phyloP scores from a whole-genome alignment of 2,797 vertebrate species.

The Emydoidea blandingii region DNA sequence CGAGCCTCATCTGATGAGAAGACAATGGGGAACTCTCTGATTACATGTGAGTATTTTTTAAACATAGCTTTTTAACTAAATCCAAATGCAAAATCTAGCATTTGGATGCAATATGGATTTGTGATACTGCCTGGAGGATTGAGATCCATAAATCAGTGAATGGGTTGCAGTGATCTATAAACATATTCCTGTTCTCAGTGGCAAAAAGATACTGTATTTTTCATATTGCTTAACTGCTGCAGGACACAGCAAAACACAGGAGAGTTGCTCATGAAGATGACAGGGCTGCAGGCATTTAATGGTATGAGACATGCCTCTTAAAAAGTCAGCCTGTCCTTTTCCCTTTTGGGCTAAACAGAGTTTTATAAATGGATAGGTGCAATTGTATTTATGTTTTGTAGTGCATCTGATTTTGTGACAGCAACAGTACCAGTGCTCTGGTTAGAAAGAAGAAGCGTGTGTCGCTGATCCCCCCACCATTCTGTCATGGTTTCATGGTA shows the following conservation, averaged over 20 bases:
- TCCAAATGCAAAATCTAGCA: slow-evolving; percentile 13
- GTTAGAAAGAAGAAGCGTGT: background rate
- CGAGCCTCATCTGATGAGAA: slow-evolving; percentile 8
- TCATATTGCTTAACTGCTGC: background rate
- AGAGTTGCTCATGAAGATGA: background rate
- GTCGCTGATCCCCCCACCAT: background rate
- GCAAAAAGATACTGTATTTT: background rate
- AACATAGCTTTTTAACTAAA: slow-evolving; percentile 1
- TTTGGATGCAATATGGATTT: slow-evolving; percentile 46
- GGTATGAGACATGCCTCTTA: background rate
- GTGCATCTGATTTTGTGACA: slow-evolving; percentile 3
- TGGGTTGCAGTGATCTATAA: slow-evolving; percentile 33
- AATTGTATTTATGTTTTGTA: background rate
- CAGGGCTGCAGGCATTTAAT: background rate
- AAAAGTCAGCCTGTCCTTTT: background rate
- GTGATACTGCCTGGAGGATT: slow-evolving; percentile 6
- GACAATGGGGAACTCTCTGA: background rate
- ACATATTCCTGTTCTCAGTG: background rate
- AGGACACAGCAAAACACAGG: background rate
- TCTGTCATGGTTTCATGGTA: background rate
- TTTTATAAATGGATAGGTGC: background rate
- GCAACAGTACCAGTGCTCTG: background rate
- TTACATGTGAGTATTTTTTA: slow-evolving; percentile 15
- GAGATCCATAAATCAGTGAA: slow-evolving; percentile 37
- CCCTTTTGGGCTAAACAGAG: background rate